Conservation (phyloP, 2,113 vertebrate genomes). For the Elanoides forficatus region DNA sequence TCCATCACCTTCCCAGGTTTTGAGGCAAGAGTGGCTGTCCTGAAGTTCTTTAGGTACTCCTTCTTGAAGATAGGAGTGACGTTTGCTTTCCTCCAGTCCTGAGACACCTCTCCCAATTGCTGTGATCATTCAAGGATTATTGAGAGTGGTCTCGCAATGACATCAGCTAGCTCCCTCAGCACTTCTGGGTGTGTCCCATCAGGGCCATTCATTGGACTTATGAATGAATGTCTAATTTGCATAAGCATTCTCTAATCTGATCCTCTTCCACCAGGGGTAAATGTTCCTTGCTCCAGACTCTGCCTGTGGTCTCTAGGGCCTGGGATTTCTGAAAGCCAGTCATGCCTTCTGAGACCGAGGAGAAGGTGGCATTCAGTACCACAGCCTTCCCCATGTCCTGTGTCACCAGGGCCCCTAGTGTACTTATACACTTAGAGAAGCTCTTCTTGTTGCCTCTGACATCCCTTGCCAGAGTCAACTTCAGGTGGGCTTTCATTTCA, state of each 20-base stretch:
- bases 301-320: not conserved
- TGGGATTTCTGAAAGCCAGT: not conserved
- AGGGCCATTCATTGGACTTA: not conserved
- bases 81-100: not conserved
- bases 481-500: not conserved
- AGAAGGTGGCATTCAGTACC: not conserved
- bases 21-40: not conserved
- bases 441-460: not conserved
- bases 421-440: not conserved
- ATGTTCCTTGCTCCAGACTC: not conserved
- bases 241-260: not conserved
- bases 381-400: not conserved
- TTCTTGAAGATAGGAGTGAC: not conserved
- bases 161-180: not conserved
- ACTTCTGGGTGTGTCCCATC: not conserved
- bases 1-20: not conserved
- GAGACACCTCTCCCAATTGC: not conserved
- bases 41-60: not conserved
- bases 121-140: not conserved
- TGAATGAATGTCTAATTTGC: not conserved
- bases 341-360: not conserved
- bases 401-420: not conserved
- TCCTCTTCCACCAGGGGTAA: not conserved
- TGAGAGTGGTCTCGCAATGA: not conserved
- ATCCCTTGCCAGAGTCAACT: not conserved